Evolutionary conservation across 1,140 invertebrate genomes (phyloP), one percentile per base, ranked within the genome.

Genomic region (Pygmarrhopalites habei): DNA sequence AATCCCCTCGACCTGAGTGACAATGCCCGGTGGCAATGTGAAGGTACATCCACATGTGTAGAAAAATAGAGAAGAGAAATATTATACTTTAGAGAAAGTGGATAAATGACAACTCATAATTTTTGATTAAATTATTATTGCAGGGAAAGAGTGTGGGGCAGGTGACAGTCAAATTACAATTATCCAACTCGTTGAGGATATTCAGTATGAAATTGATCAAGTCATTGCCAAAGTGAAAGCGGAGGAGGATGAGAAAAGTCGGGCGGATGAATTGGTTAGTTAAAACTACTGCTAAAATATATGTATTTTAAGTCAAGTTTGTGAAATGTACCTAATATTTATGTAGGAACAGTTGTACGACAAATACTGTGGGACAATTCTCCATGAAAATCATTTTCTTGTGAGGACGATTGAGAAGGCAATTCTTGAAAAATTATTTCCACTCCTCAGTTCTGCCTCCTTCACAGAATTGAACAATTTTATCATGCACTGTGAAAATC

Each of bases 351-450:
- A 52, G 15, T 32, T 41, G n/a, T 23, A 52, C 17, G 46, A 61
- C 25, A 53, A 61, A 28, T 61, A 39, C 15, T 23, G 30, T 53
- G 59, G 59, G 26, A 49, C n/a, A 26, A 35, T 61, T 3, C 30
- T 61, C 14, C 59, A 61, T 29, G 30, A 23, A 41, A 61, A 61
- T 53, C 59, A 61, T 43, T 61, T 39, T 29, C 19, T 61, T 49
- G 47, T 61, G 1, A 28, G 51, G 19, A 35, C 25, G 30, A 28
- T 61, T 14, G 35, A 61, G 14, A 39, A 21, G 17, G 35, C 26
- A 41, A 41, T 61, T 17, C 17, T 61, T 3, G 49, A 53, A 19
- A 39, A 39, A n/a, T 28, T 53, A 5, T 35, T 23, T 14, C 35
- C 47, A 2, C 35, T 28, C 28, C 23, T 52, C 4, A 5, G 5